phyloP scores from a whole-genome alignment of 1,140 invertebrate species.

The Temnothorax curvispinosus region DNA sequence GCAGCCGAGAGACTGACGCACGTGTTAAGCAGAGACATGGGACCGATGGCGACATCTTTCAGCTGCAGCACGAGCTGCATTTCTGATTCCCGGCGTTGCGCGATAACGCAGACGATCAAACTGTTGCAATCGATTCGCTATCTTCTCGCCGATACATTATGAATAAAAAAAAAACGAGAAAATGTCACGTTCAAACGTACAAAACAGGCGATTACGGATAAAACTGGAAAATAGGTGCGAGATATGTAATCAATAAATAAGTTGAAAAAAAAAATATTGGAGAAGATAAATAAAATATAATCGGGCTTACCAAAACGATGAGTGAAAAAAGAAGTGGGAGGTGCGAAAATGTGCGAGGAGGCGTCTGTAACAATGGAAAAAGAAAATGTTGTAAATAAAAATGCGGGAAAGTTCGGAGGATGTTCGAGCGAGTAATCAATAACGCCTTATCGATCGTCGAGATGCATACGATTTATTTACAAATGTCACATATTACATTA shows the following conservation, averaged over 20 bases:
- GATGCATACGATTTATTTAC: conserved; percentile 33
- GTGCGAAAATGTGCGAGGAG: conserved; percentile 49
- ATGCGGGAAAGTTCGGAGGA: conserved; percentile 9
- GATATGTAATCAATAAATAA: conserved; percentile 5
- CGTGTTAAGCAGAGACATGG: background rate
- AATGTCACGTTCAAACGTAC: background rate
- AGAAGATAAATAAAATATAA: conserved; percentile 62
- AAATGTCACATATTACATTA: conserved; percentile 44
- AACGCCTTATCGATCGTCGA: conserved; percentile 3
- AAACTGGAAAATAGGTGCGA: background rate
- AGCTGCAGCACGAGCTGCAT: background rate
- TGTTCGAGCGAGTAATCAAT: conserved; percentile 27
- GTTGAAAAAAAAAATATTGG: background rate
- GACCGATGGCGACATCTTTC: conserved; percentile 57
- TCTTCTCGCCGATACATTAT: background rate
- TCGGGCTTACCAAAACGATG: conserved; percentile 62
- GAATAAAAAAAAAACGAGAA: background rate
- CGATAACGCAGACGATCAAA: conserved; percentile 26
- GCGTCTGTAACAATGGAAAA: conserved; percentile 69
- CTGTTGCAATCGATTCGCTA: background rate
- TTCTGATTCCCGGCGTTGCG: conserved; percentile 34
- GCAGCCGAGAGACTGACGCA: no score
- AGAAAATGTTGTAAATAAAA: conserved; percentile 39
- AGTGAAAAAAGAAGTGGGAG: conserved; percentile 65
- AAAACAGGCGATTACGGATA: background rate